Evolutionary conservation across 2,113 vertebrate genomes (phyloP).

Genomic region (Vanacampus margaritifer): DNA sequence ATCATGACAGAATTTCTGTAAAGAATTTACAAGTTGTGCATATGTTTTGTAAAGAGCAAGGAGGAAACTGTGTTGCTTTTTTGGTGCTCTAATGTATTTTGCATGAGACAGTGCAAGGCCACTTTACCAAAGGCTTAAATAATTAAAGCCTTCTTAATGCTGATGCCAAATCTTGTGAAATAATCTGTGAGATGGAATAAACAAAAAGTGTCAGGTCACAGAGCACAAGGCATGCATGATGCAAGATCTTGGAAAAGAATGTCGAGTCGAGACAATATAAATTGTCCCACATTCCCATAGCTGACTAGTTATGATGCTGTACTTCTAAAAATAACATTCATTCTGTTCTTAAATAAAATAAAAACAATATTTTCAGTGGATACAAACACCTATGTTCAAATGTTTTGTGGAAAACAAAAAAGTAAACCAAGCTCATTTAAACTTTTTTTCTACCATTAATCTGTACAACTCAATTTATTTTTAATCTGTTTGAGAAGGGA

Average conservation of each 20-base stretch:
- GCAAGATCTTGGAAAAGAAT: conserved; percentile 26
- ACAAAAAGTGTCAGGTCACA: conserved; percentile 30
- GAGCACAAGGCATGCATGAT: conserved; percentile 24
- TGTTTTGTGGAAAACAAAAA: no score
- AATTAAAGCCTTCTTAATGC: conserved; percentile 12
- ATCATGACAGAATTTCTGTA: not conserved
- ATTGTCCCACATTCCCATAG: not conserved
- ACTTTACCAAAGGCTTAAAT: conserved; percentile 23
- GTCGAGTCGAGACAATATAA: not conserved
- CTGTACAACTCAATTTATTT: no score
- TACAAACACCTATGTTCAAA: no score
- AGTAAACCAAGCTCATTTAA: no score
- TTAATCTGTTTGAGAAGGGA: no score
- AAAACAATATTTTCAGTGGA: no score
- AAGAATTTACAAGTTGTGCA: not conserved
- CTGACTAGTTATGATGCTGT: not conserved
- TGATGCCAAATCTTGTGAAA: conserved; percentile 25
- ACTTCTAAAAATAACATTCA: no score
- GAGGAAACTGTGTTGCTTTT: not conserved
- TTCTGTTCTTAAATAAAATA: no score
- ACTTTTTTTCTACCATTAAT: no score
- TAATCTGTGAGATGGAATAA: conserved; percentile 13
- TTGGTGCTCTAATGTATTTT: conserved; percentile 24
- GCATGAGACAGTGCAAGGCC: conserved; percentile 5
- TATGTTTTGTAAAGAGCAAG: not conserved